These are phyloP conservation scores for Himantopus leucocephalus DNA, from an alignment of 2,113 vertebrate genomes.

Conservation along the genomic window DNA sequence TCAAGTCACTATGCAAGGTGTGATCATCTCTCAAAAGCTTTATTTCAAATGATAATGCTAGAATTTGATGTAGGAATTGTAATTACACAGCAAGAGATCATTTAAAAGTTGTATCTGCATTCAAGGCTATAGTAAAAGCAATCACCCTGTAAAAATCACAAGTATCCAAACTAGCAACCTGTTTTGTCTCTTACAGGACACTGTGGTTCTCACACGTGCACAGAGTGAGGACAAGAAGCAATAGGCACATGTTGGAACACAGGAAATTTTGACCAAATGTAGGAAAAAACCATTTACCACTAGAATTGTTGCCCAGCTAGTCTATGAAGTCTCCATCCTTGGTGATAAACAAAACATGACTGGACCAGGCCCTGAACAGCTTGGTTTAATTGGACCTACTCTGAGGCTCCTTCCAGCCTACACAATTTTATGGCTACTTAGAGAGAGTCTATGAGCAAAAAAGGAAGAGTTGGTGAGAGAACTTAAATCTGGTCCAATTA, in stretches of 20 bases:
- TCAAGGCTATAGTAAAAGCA: neutral
- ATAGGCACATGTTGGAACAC: neutral
- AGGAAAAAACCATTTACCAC: neutral
- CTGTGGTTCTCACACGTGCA: neutral
- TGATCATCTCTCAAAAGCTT: neutral
- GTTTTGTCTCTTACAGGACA: neutral
- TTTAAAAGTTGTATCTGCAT: neutral
- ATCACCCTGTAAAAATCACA: neutral
- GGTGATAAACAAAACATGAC: neutral
- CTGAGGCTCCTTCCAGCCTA: neutral
- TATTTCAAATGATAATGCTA: neutral
- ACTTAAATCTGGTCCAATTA: neutral
- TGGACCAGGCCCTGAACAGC: neutral
- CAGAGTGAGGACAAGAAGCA: neutral
- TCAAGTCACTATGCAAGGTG: neutral
- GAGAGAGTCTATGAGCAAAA: neutral
- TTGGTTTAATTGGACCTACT: neutral
- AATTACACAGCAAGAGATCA: neutral
- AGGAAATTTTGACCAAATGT: neutral
- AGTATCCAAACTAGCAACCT: neutral
- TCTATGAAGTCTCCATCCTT: neutral
- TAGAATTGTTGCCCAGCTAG: neutral
- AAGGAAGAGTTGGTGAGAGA: neutral
- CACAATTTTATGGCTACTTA: neutral
- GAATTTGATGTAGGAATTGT: neutral